Percentiles rank a stretch among this genome's conserved stretches.
Evolutionary conservation across 2,797 vertebrate genomes (phyloP).

Genomic region (Xenentodon cancila): DNA sequence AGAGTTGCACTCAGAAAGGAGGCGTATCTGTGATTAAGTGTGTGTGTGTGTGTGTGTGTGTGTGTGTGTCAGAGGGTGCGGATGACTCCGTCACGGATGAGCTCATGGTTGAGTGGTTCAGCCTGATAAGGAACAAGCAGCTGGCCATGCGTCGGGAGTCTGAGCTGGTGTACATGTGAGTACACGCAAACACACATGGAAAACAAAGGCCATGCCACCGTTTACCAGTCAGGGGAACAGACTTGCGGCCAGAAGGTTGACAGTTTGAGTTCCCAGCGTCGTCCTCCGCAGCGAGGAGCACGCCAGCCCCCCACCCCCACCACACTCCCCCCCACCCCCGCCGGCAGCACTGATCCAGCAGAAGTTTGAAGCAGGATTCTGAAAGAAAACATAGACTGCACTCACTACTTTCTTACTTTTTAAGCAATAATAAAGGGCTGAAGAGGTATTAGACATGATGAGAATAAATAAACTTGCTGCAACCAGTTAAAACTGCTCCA

Average conservation of each 20-base stretch:
- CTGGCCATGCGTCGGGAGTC: constrained; percentile 91
- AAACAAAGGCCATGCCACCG: constrained; percentile 39
- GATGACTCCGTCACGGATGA: constrained; percentile 85
- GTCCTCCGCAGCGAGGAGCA: constrained; percentile 51
- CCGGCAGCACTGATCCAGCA: constrained; percentile 20
- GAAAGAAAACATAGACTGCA: neutral
- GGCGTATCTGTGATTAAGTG: constrained; percentile 26
- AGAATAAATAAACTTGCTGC: neutral
- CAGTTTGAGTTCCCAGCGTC: constrained; percentile 73
- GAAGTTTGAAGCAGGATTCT: constrained; percentile 31
- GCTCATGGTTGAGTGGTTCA: constrained; percentile 97
- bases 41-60: neutral
- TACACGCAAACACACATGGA: constrained; percentile 26
- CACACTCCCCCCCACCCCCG: too few relatives aligned
- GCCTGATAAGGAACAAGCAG: constrained; percentile 94
- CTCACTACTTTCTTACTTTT: neutral
- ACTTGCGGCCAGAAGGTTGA: constrained; percentile 75
- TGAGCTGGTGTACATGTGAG: constrained; percentile 95
- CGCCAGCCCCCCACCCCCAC: constrained; percentile 19
- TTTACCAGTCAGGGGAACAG: constrained; percentile 65
- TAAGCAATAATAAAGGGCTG: too few relatives aligned
- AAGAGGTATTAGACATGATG: neutral
- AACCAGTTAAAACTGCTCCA: neutral
- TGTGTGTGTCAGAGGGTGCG: constrained; percentile 81
- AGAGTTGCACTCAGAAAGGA: neutral